Percentiles rank a stretch among this genome's conserved stretches.
These are phyloP conservation scores for Chydorus sphaericus DNA, from an alignment of 2,888 invertebrate genomes.

Conservation along the genomic window DNA sequence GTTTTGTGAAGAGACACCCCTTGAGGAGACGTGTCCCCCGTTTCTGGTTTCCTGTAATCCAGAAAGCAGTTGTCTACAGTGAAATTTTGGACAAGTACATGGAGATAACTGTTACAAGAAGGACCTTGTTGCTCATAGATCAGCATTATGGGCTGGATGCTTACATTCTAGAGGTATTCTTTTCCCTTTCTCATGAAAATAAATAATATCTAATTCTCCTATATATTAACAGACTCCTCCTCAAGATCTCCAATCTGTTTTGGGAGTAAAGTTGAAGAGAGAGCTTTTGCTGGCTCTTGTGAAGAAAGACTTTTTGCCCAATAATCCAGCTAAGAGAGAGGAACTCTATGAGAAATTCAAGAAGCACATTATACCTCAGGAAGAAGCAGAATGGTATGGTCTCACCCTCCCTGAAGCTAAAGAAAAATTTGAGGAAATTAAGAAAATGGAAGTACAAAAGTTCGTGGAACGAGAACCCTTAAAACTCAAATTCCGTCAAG, in stretches of 20 bases:
- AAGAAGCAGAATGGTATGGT: slow-evolving; percentile 94
- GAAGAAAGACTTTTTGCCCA: slow-evolving; percentile 40
- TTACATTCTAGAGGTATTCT: slow-evolving; percentile 65
- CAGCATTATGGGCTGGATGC: slow-evolving; percentile 84
- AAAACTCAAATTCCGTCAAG: slow-evolving; percentile 52
- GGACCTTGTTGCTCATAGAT: slow-evolving; percentile 72
- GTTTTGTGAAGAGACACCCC: slow-evolving; percentile 51
- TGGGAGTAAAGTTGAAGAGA: slow-evolving; percentile 74
- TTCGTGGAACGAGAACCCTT: slow-evolving; percentile 40
- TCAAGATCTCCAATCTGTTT: slow-evolving; percentile 70
- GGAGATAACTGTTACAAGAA: slow-evolving; percentile 63
- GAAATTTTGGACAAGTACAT: slow-evolving; percentile 77
- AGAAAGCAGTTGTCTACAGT: slow-evolving; percentile 68
- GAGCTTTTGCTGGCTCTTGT: slow-evolving; percentile 61
- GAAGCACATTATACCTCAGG: slow-evolving; percentile 64
- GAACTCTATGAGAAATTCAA: slow-evolving; percentile 62
- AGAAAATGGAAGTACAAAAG: slow-evolving; percentile 22
- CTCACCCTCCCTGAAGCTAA: slow-evolving; percentile 63
- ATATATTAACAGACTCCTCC: slow-evolving; percentile 56
- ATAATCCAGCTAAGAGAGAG: slow-evolving; percentile 48
- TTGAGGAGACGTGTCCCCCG: slow-evolving; percentile 53
- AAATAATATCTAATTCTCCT: slow-evolving; percentile 13
- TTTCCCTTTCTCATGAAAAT: slow-evolving; percentile 8
- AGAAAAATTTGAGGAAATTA: slow-evolving; percentile 44
- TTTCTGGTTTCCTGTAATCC: slow-evolving; percentile 74